Evolutionary conservation across 2,113 vertebrate genomes (phyloP), one percentile per base, ranked within the genome.

Genomic region (Chelonoidis abingdonii): DNA sequence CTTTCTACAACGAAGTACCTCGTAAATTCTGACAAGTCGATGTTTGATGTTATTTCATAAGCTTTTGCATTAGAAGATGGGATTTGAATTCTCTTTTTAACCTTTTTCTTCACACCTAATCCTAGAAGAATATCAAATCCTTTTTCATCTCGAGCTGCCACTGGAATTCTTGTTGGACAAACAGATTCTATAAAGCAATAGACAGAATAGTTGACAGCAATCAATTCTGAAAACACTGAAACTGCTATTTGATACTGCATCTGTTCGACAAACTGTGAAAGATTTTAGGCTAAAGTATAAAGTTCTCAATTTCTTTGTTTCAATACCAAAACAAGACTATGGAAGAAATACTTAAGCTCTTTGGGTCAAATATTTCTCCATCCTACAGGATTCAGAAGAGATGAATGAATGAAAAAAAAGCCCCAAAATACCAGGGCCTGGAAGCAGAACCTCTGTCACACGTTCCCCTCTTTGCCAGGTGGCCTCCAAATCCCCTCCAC

Each of bases 71-170:
- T 99, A 52, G 97, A 98, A 93, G 96, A 98, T 35, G 99, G 97
- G 89, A 99, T 99, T 90, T 99, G 98, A 91, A 99, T 99, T 98
- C 98, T 99, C 95, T 99, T 99, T 93, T 98, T 98, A 87, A 99
- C 97, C 94, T 99, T 99, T 98, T 99, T 99, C 93, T 99, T 99
- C 96, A 99, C 97, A 97, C 99, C 99, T 96, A 99, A 97, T 96
- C 99, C 99, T 81, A 99, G 54, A 85, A 99, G 99, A 93, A 99
- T 98, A 97, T 99, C 99, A 98, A 99, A 99, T 83, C 99, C 99
- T 91, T 99, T 99, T 97, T 99, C 99, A 94, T 99, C 99, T 16
- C 99, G 98, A 95, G 99, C 98, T 97, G 99, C 98, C 81, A 99
- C 98, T 59, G 99, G 98, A 97, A 99, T 99, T 98, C 98, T 98